Evolutionary conservation across 1,140 invertebrate species (phyloP).

Genomic region (Caenorhabditis tropicalis): DNA sequence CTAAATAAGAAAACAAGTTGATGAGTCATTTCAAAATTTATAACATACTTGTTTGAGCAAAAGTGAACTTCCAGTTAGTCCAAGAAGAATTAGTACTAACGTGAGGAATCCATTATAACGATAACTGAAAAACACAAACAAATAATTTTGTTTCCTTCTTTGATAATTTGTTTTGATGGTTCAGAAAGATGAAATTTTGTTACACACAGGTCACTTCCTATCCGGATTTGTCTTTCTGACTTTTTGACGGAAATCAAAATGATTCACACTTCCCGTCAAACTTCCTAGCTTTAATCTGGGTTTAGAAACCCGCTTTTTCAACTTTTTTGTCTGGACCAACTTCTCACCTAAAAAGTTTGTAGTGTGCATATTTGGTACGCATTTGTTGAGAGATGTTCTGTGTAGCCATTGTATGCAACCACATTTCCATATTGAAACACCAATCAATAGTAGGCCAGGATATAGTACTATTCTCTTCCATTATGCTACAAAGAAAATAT

Average conservation of each 20-base stretch:
- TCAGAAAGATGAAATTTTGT: background rate
- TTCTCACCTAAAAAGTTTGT: conserved; percentile 23
- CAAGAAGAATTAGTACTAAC: conserved; percentile 64
- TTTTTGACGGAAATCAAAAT: background rate
- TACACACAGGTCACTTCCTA: background rate
- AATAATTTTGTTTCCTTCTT: too few relatives aligned
- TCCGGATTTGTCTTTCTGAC: background rate
- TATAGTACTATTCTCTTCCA: background rate
- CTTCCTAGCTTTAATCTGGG: background rate
- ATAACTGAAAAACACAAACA: conserved; percentile 61
- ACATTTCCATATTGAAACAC: conserved; percentile 48
- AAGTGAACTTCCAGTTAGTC: conserved; percentile 65
- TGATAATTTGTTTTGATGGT: too few relatives aligned
- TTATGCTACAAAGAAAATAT: background rate
- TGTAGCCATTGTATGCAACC: background rate
- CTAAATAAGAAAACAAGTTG: conserved; percentile 47
- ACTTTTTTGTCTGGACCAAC: background rate
- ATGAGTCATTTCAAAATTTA: conserved; percentile 15
- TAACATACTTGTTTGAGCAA: conserved; percentile 61
- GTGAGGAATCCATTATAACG: conserved; percentile 66
- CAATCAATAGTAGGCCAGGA: conserved; percentile 14
- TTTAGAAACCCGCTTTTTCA: background rate
- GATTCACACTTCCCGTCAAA: background rate
- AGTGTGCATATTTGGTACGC: conserved; percentile 1
- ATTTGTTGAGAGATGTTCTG: conserved; percentile 21